phyloP scores from a whole-genome alignment of 2,888 invertebrate genomes.

The Ennomos erosarius region DNA sequence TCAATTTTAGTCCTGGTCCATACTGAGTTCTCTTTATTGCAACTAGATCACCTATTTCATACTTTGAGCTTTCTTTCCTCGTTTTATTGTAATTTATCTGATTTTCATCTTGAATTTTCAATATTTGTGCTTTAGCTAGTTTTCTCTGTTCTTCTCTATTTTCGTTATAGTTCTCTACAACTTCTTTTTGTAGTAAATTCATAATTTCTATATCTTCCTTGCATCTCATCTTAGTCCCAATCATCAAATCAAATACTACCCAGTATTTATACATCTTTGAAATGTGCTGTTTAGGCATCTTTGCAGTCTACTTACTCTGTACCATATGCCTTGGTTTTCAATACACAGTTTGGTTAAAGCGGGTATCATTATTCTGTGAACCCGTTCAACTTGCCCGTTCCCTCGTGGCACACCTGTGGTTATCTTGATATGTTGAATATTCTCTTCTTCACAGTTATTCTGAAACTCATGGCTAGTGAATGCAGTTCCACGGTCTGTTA shows the following conservation, averaged over 20 bases:
- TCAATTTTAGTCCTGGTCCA: constrained; percentile 28
- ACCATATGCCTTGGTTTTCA: constrained; percentile 16
- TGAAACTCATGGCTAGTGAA: neutral
- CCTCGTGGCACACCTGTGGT: constrained; percentile 35
- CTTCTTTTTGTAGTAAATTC: constrained; percentile 22
- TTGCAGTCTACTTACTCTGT: constrained; percentile 24
- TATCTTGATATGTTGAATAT: constrained; percentile 1
- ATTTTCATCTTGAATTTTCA: constrained; percentile 30
- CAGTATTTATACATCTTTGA: constrained; percentile 29
- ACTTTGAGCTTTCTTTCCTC: constrained; percentile 17
- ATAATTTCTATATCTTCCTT: constrained; percentile 29
- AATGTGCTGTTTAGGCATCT: constrained; percentile 14
- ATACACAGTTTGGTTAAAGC: constrained; percentile 23
- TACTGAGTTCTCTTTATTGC: constrained; percentile 37
- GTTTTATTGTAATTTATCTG: constrained; percentile 14
- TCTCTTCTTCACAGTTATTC: neutral
- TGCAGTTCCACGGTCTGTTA: constrained; percentile 1
- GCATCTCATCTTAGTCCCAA: constrained; percentile 31
- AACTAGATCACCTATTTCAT: constrained; percentile 28
- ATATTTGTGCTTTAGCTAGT: constrained; percentile 24
- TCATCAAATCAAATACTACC: constrained; percentile 39
- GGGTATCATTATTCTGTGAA: constrained; percentile 19
- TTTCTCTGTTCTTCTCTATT: constrained; percentile 23
- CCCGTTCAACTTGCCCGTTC: constrained; percentile 26
- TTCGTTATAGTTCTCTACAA: constrained; percentile 1